phyloP scores from a whole-genome alignment of 1,140 invertebrate species.

The Rhopalosiphum padi region DNA sequence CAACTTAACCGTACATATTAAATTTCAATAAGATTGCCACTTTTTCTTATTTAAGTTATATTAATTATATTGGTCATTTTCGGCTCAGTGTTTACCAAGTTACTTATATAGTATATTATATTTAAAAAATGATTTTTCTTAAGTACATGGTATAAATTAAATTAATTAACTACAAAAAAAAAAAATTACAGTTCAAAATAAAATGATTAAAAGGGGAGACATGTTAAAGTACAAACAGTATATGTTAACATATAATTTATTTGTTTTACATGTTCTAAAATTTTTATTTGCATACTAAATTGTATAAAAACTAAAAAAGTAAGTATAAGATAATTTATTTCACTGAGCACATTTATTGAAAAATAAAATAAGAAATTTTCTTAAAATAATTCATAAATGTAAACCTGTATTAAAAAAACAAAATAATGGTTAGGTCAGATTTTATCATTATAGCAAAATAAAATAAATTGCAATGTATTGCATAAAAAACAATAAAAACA shows the following conservation, averaged over 20 bases:
- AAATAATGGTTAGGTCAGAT: neutral
- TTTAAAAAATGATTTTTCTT: neutral
- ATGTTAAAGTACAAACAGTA: neutral
- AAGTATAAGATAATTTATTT: neutral
- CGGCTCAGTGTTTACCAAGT: neutral
- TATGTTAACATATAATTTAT: neutral
- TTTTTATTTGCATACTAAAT: neutral
- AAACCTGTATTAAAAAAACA: neutral
- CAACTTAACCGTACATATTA: neutral
- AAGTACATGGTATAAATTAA: neutral
- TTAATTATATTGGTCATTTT: neutral
- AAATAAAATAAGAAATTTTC: neutral
- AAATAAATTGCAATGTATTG: neutral
- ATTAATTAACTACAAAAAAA: neutral
- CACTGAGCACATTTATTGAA: neutral
- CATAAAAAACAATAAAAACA: neutral
- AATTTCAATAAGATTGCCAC: constrained; percentile 1
- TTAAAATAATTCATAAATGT: neutral
- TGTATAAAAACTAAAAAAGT: neutral
- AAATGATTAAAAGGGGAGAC: neutral
- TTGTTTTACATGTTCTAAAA: constrained; percentile 2
- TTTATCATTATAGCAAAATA: neutral
- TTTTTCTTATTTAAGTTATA: neutral
- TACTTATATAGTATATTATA: neutral
- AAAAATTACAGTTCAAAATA: constrained; percentile 2